Evolutionary conservation across 1,140 invertebrate species (phyloP).

Genomic region (Chironomus tepperi): DNA sequence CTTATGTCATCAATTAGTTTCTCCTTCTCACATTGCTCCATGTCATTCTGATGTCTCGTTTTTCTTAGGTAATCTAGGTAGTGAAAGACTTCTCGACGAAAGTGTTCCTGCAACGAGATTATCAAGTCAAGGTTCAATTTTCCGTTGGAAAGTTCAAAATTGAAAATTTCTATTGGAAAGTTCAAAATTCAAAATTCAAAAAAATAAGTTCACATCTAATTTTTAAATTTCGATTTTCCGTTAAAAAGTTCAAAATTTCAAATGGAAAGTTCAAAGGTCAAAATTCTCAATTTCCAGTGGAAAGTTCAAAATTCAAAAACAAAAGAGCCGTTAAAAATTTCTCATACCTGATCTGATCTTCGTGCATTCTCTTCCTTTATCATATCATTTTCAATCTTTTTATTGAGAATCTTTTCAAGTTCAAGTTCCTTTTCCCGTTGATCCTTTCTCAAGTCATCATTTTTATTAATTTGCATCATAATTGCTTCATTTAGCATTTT

Average conservation of each 20-base stretch:
- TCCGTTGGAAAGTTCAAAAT: too few species aligned
- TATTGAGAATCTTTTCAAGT: background rate
- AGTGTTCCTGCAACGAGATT: background rate
- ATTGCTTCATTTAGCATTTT: background rate
- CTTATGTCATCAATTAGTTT: constrained; percentile 10
- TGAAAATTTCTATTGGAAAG: too few species aligned
- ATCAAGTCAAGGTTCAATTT: too few species aligned
- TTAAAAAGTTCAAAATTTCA: too few species aligned
- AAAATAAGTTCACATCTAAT: too few species aligned
- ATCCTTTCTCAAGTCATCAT: background rate
- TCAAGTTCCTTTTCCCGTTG: background rate
- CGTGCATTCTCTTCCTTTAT: background rate
- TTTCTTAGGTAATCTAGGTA: background rate
- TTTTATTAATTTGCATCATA: background rate
- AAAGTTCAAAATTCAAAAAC: too few species aligned
- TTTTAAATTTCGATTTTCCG: too few species aligned
- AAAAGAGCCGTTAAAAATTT: too few species aligned
- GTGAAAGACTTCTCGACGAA: background rate
- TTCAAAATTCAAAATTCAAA: too few species aligned
- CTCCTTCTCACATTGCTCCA: background rate
- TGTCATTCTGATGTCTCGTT: background rate
- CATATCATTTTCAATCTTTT: background rate
- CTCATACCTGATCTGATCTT: background rate
- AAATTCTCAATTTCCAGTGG: too few species aligned
- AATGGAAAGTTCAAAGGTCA: too few species aligned